Conservation (phyloP, 1,140 invertebrate genomes). For the Drosophila nigromelanica region DNA sequence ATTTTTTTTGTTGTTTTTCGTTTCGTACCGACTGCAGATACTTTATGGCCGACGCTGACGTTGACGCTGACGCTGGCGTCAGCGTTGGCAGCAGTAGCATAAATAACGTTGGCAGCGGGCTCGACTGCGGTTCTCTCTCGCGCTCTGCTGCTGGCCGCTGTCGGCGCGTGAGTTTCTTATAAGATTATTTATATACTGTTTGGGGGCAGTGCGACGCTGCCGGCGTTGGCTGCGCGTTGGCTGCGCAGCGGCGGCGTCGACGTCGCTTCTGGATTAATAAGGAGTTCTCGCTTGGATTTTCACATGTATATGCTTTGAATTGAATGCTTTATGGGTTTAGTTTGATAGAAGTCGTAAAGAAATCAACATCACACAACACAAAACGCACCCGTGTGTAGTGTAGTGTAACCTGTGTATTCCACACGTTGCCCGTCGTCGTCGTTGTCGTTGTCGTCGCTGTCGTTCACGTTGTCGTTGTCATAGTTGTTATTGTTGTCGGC, state of each 20-base stretch:
- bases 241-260: slow-evolving; percentile 30
- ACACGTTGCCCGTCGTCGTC: slow-evolving; percentile 51
- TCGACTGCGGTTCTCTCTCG: slow-evolving; percentile 32
- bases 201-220: slow-evolving; percentile 29
- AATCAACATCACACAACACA: slow-evolving; percentile 84
- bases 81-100: slow-evolving; percentile 23
- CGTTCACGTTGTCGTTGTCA: slow-evolving; percentile 13
- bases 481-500: slow-evolving; percentile 8
- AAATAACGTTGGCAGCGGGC: slow-evolving; percentile 46
- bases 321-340: slow-evolving; percentile 85
- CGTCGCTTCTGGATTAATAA: slow-evolving; percentile 81
- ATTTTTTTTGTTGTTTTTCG: slow-evolving; percentile 31
- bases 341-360: slow-evolving; percentile 84
- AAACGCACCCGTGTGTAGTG: slow-evolving; percentile 65
- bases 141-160: slow-evolving; percentile 21
- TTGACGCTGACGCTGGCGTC: slow-evolving; percentile 32
- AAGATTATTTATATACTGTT: slow-evolving; percentile 76
- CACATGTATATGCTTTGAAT: slow-evolving; percentile 84
- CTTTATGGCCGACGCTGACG: slow-evolving; percentile 69
- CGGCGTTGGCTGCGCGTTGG: slow-evolving; percentile 42
- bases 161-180: slow-evolving; percentile 62
- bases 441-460: slow-evolving; percentile 19
- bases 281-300: slow-evolving; percentile 84
- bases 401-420: slow-evolving; percentile 48
- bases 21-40: slow-evolving; percentile 62